Evolutionary conservation across 2,113 vertebrate species (phyloP).

Genomic region (Poeciliopsis prolifica): DNA sequence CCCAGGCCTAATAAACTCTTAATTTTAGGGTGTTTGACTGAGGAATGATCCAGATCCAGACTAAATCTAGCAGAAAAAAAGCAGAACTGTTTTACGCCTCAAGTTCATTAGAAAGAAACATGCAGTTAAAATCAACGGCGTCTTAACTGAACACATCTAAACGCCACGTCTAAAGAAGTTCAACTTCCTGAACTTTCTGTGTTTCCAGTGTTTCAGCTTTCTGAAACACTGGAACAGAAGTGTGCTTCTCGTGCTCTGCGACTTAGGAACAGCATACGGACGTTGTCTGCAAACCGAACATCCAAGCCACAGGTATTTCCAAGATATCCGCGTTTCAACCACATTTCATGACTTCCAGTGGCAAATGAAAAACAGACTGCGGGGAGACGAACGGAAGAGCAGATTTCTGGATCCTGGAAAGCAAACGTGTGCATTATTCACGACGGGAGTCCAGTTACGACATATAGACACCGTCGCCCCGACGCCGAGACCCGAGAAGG

Average conservation of each 20-base stretch:
- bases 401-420: conserved; percentile 56
- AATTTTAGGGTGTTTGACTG: neutral
- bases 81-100: conserved; percentile 43
- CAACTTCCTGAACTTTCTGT: neutral
- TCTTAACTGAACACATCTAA: conserved; percentile 37
- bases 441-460: conserved; percentile 46
- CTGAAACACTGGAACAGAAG: conserved; percentile 18
- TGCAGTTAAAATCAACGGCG: conserved; percentile 14
- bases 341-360: conserved; percentile 55
- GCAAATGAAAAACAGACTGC: conserved; percentile 73
- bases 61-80: conserved; percentile 22
- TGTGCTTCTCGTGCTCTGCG: conserved; percentile 1
- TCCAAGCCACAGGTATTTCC: conserved; percentile 75
- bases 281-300: conserved; percentile 50
- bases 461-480: neutral
- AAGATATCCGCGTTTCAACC: conserved; percentile 62
- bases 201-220: conserved; percentile 3
- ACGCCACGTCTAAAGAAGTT: conserved; percentile 13
- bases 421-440: conserved; percentile 42
- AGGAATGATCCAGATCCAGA: conserved; percentile 18
- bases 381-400: conserved; percentile 56
- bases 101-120: conserved; percentile 36
- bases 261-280: conserved; percentile 46
- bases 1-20: neutral
- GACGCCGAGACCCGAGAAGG: conserved; percentile 40